phyloP scores from a whole-genome alignment of 2,797 vertebrate genomes.

The Anabacerthia variegaticeps region DNA sequence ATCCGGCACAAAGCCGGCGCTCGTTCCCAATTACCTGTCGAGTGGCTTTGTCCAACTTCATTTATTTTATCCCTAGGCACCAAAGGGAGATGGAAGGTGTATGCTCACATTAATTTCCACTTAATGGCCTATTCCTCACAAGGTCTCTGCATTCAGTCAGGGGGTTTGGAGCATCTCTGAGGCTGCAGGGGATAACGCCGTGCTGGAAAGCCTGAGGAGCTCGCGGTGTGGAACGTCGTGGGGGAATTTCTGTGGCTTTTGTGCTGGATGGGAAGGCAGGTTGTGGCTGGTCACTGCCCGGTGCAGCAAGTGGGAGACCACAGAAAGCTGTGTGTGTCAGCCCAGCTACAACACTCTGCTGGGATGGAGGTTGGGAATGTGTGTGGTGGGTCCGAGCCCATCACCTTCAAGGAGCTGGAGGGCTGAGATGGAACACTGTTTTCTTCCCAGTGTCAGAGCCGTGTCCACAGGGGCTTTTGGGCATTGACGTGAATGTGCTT shows the following conservation, averaged over 20 bases:
- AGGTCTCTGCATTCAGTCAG: neutral
- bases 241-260: slow-evolving; percentile 18
- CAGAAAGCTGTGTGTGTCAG: neutral
- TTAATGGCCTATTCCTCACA: neutral
- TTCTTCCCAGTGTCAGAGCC: neutral
- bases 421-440: neutral
- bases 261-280: neutral
- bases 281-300: neutral
- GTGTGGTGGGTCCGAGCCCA: neutral
- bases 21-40: neutral
- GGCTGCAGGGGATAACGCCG: neutral
- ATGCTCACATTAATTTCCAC: neutral
- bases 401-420: neutral
- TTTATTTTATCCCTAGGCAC: neutral
- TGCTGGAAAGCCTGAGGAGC: neutral
- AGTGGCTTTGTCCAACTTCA: neutral
- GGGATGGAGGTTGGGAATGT: neutral
- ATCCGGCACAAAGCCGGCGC: neutral
- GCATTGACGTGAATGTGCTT: neutral
- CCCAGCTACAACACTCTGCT: neutral
- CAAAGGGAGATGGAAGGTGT: neutral
- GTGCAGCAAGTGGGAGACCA: neutral
- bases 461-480: neutral
- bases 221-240: neutral
- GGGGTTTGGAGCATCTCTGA: neutral